phyloP scores from a whole-genome alignment of 2,113 vertebrate genomes.

The Leptobrachium ailaonicum region DNA sequence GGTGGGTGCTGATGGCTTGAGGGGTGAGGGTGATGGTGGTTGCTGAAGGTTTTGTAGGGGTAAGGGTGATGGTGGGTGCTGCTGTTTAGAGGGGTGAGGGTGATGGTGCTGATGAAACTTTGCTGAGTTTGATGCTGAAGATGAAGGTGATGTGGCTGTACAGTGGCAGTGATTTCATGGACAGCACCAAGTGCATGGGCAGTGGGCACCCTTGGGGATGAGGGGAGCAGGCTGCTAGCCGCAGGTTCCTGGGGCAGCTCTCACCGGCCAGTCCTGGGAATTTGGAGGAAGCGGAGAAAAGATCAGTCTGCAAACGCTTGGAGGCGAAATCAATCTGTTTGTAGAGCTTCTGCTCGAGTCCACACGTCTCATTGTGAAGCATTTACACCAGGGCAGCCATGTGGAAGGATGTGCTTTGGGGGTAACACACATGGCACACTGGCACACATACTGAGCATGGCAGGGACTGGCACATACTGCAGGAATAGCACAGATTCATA shows the following conservation, averaged over 20 bases:
- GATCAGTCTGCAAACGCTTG: conserved; percentile 38
- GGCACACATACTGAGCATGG: conserved; percentile 21
- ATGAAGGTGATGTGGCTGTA: neutral
- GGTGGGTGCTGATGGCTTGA: no score
- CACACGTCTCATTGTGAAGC: conserved; percentile 43
- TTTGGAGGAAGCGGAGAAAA: conserved; percentile 27
- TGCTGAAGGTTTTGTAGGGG: no score
- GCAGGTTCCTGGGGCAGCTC: neutral
- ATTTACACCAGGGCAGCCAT: conserved; percentile 35
- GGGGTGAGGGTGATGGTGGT: no score
- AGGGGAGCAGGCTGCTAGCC: neutral
- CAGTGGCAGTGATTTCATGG: no score
- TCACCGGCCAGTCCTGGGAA: conserved; percentile 20
- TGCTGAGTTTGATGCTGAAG: neutral
- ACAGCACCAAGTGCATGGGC: no score
- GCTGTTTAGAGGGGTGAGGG: no score
- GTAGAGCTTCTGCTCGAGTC: conserved; percentile 27
- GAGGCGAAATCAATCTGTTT: conserved; percentile 52
- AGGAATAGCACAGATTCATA: neutral
- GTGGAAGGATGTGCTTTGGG: conserved; percentile 34
- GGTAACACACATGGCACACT: neutral
- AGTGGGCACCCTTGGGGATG: neutral
- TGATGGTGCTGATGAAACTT: no score
- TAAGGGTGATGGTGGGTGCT: no score
- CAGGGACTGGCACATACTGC: neutral